A percentile compares a stretch with the other conserved stretches of the same genome.
Evolutionary conservation across 2,113 vertebrate genomes (phyloP).

Genomic region (Glaucidium brasilianum): DNA sequence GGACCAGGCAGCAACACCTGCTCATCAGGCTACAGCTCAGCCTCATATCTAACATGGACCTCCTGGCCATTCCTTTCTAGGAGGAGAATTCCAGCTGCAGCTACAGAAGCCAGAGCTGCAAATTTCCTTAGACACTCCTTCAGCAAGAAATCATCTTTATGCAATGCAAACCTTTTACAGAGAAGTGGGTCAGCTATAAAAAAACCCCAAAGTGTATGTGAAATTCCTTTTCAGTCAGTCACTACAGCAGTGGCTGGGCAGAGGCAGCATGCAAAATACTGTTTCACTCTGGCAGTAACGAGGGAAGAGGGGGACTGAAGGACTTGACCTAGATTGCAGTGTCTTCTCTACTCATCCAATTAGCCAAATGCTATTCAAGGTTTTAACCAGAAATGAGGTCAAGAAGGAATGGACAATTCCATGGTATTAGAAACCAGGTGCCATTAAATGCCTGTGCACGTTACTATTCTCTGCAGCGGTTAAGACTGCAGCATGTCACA

Average conservation of each 20-base stretch:
- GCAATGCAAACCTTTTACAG: neutral
- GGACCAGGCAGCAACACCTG: neutral
- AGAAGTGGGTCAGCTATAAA: neutral
- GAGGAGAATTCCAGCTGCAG: neutral
- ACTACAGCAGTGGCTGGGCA: neutral
- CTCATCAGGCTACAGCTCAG: neutral
- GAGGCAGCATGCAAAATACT: neutral
- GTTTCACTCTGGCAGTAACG: fast-evolving
- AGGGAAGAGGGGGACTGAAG: neutral
- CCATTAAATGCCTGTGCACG: fast-evolving
- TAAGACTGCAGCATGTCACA: fast-evolving
- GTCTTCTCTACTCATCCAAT: constrained; percentile 22
- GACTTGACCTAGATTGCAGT: neutral
- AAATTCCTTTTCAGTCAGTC: neutral
- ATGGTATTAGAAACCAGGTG: neutral
- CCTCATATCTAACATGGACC: fast-evolving
- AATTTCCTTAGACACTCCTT: neutral
- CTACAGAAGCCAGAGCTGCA: neutral
- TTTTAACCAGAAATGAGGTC: neutral
- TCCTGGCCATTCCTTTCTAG: neutral
- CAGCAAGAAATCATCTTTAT: neutral
- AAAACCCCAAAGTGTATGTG: neutral
- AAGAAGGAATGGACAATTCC: neutral
- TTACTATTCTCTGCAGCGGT: fast-evolving
- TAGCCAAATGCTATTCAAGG: neutral